Conservation (phyloP, 2,888 invertebrate genomes). For the Taphrorychus bicolor region DNA sequence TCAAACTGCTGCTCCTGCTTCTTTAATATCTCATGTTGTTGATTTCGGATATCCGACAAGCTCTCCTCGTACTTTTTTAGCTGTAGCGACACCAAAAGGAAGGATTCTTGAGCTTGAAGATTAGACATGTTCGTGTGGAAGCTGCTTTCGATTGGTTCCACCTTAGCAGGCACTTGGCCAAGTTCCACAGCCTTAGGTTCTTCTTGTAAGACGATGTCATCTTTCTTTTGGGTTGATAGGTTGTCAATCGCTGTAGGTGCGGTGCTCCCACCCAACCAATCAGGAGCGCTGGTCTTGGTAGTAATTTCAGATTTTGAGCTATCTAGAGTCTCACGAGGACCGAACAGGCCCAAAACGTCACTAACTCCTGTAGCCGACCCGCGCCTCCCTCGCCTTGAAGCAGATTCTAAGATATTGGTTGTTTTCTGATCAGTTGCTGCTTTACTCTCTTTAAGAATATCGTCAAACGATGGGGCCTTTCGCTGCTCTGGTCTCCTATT, state of each 20-base stretch:
- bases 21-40: conserved; percentile 64
- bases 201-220: not conserved
- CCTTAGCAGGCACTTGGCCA: not conserved
- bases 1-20: conserved; percentile 66
- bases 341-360: conserved; percentile 64
- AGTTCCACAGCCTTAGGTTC: too few relatives aligned
- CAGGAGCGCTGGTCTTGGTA: conserved; percentile 48
- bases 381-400: conserved; percentile 50
- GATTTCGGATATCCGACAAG: conserved; percentile 64
- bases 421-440: conserved; percentile 8
- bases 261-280: conserved; percentile 52
- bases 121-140: conserved; percentile 64
- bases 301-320: not conserved
- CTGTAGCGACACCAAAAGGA: conserved; percentile 67
- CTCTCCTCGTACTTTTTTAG: conserved; percentile 70
- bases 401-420: conserved; percentile 35
- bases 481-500: conserved; percentile 46
- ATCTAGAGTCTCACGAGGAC: not conserved
- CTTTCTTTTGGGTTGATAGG: not conserved
- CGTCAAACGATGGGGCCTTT: conserved; percentile 52
- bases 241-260: not conserved
- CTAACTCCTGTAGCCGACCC: conserved; percentile 56
- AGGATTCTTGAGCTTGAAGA: conserved; percentile 69
- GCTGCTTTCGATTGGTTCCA: not conserved
- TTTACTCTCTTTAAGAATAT: conserved; percentile 53